Base-by-base conservation (phyloP, 2,113 vertebrate species). In the Tonatia bakeri region DNA sequence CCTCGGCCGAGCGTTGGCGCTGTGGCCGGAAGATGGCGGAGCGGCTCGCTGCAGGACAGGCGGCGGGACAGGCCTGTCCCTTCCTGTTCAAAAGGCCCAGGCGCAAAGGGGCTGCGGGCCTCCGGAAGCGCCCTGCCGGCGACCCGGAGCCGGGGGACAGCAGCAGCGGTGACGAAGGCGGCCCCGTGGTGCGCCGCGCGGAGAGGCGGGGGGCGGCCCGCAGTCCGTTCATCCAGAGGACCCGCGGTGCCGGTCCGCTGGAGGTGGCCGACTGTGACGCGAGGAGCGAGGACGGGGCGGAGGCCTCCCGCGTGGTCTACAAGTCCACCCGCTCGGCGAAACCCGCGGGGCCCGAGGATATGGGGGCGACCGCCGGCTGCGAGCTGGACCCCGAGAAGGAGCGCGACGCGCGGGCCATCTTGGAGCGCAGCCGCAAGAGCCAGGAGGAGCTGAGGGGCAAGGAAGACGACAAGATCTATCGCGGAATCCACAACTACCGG, bases 381-480 rank as follows among this genome's bases (percentile, higher is more conserved):
- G 98, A 99, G 84, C 97, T 99, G 95, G 99, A 99, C 98, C 99
- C 99, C 0, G 99, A 99, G 96, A 99, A 98, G 95, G 99, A 99
- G 96, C 99, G 99, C 3, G 99, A 99, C 28, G 99, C 99, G 19
- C 99, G 99, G 97, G 99, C 99, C 61, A 99, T 99, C 96, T 99
- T 99, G 7, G 99, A 99, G 98, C 99, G 99, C 91, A 99, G 99
- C 98, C 99, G 99, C 98, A 99, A 99, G 97, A 99, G 99, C 97
- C 99, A 99, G 97, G 99, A 99, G 99, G 99, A 99, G 94, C 97
- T 99, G 81, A 96, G 98, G 26, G 99, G 99, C 87, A 99, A 99
- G 98, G 99, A 99, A 16, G 99, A 99, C 33, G 99, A 99, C 97
- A 99, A 99, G 98, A 99, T 99, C 97, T 99, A 99, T 91, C 99